A percentile compares a stretch with the other conserved stretches of the same genome.
phyloP scores from a whole-genome alignment of 2,888 invertebrate genomes.

The Cephus pygmeus region DNA sequence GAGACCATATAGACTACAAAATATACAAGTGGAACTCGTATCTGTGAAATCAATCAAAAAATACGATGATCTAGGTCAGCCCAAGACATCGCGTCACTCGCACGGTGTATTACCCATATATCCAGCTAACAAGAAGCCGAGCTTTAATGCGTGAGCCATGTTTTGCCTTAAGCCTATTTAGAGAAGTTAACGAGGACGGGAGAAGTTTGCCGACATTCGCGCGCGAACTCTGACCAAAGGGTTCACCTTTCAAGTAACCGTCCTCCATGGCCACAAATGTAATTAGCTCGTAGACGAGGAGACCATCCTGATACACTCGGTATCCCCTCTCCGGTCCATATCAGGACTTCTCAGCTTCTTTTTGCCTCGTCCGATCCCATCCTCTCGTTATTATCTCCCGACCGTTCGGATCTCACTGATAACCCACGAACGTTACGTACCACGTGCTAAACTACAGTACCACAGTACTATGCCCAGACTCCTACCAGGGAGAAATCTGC shows the following conservation, averaged over 20 bases:
- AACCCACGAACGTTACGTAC: background rate
- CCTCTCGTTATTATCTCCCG: background rate
- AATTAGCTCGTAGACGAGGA: background rate
- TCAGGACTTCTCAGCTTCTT: background rate
- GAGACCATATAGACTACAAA: background rate
- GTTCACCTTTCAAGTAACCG: background rate
- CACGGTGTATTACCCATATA: background rate
- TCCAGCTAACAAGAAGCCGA: conserved; percentile 29
- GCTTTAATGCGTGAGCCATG: conserved; percentile 60
- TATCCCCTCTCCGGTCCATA: background rate
- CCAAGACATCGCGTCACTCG: background rate
- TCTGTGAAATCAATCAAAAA: background rate
- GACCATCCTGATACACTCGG: background rate
- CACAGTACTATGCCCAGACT: background rate
- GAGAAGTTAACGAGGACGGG: conserved; percentile 45
- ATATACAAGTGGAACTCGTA: background rate
- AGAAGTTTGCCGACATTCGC: conserved; percentile 34
- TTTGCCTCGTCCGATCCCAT: background rate
- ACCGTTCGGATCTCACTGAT: background rate
- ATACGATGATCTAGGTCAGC: background rate
- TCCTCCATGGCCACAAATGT: background rate
- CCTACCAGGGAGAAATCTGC: background rate
- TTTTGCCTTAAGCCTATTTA: conserved; percentile 54
- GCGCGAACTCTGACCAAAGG: background rate
- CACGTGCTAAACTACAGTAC: background rate